Evolutionary conservation across 1,140 invertebrate species (phyloP).

Genomic region (Dufourea novaeangliae): DNA sequence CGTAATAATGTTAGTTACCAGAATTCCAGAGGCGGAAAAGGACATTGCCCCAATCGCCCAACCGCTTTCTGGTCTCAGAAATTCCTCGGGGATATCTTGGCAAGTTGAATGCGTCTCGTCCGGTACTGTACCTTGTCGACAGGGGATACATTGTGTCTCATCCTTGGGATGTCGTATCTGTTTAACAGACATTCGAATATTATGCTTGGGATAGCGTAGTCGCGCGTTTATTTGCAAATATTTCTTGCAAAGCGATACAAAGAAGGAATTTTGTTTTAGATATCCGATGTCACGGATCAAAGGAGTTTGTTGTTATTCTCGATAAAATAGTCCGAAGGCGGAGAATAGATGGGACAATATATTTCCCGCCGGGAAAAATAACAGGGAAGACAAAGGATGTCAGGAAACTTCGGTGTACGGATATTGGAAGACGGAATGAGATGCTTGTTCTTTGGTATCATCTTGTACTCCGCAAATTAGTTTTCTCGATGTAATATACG

Average conservation of each 20-base stretch:
- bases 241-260: neutral
- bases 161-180: conserved; percentile 90
- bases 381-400: neutral
- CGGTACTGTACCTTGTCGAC: conserved; percentile 91
- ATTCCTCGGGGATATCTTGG: conserved; percentile 91
- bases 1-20: conserved; percentile 83
- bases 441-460: too few species aligned
- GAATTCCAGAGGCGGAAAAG: conserved; percentile 89
- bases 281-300: neutral
- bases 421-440: too few species aligned
- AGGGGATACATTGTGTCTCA: conserved; percentile 92
- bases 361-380: neutral
- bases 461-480: neutral
- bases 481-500: too few species aligned
- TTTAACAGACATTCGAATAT: conserved; percentile 19
- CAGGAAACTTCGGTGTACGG: neutral
- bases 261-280: neutral
- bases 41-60: conserved; percentile 96
- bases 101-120: conserved; percentile 89
- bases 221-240: too few species aligned
- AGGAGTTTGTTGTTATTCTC: neutral
- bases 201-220: too few species aligned
- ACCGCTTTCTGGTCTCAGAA: conserved; percentile 89
- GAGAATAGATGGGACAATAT: too few species aligned
- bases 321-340: neutral